Conservation (phyloP, 1,140 invertebrate genomes). For the honey bee (Apis mellifera) region Amel_HAv3.1 CM009931.2:19825001-19825500, state of each 20-base stretch:
- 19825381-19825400: neutral
- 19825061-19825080: neutral
- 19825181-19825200: neutral
- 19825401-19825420: slow-evolving; percentile 42
- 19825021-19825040: slow-evolving; percentile 42
- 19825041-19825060: neutral
- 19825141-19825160: no score
- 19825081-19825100: neutral
- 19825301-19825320: neutral
- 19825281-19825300: neutral
- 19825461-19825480: slow-evolving; percentile 39
- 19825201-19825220: neutral
- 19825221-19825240: neutral
- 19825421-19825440: slow-evolving; percentile 51
- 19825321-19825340: slow-evolving; percentile 1
- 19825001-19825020: slow-evolving; percentile 11
- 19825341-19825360: slow-evolving; percentile 18
- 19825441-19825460: slow-evolving; percentile 47
- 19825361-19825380: neutral
- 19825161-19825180: neutral
- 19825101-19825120: neutral
- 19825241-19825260: neutral
- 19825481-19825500: slow-evolving; percentile 27
- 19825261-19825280: neutral
- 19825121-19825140: neutral